Percentiles rank a stretch among this genome's conserved stretches.
These are phyloP conservation scores for Metopolophium dirhodum DNA, from an alignment of 1,140 invertebrate genomes.

Conservation along the genomic window DNA sequence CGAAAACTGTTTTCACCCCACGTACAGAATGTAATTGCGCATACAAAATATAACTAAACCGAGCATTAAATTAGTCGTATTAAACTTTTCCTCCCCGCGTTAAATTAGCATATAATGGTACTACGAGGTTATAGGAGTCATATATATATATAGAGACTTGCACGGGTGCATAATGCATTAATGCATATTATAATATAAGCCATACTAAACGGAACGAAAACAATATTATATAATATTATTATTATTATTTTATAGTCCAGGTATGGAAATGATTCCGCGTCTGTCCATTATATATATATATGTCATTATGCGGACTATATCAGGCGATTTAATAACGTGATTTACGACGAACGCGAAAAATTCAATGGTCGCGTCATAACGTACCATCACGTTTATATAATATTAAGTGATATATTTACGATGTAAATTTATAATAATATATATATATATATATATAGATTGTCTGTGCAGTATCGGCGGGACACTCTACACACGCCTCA, in stretches of 20 bases:
- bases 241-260: background rate
- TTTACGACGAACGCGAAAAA: background rate
- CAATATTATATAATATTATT: background rate
- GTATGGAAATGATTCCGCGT: background rate
- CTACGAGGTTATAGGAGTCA: too few species aligned
- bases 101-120: background rate
- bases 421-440: background rate
- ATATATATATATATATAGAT: background rate
- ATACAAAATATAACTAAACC: background rate
- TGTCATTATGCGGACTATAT: background rate
- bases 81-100: background rate
- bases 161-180: background rate
- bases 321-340: background rate
- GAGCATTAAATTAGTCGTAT: background rate
- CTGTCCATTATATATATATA: background rate
- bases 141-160: background rate
- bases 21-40: background rate
- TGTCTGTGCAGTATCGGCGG: background rate
- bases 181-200: background rate
- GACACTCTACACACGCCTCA: background rate
- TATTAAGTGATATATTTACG: background rate
- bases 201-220: background rate
- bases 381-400: background rate
- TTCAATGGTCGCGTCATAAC: background rate
- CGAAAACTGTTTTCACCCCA: background rate